phyloP scores from a whole-genome alignment of 2,113 vertebrate genomes.

The Pseudorectes ferrugineus region DNA sequence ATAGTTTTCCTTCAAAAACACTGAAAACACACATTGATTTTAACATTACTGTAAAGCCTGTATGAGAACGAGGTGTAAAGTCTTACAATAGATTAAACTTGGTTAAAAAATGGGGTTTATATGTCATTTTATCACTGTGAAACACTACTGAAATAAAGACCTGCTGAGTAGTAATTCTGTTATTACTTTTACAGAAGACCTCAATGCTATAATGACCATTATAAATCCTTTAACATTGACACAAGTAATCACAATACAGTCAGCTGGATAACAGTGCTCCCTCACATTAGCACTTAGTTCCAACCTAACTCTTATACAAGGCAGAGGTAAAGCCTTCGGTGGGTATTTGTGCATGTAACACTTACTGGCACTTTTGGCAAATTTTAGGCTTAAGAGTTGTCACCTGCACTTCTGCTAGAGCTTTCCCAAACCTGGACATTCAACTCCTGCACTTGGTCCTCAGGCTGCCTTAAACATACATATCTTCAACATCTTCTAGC shows the following conservation, averaged over 20 bases:
- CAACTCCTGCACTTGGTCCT: neutral
- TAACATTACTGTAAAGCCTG: neutral
- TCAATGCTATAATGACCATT: neutral
- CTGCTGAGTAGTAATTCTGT: neutral
- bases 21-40: neutral
- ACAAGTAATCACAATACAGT: neutral
- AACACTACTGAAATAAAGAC: neutral
- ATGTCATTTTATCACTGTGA: neutral
- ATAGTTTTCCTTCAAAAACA: neutral
- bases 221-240: neutral
- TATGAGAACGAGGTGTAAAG: neutral
- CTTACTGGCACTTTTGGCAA: neutral
- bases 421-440: neutral
- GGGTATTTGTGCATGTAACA: neutral
- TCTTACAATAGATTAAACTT: neutral
- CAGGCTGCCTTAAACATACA: fast-evolving
- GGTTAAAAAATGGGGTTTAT: neutral
- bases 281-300: neutral
- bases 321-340: neutral
- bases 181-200: neutral
- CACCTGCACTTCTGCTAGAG: neutral
- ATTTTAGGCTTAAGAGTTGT: neutral
- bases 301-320: neutral
- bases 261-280: neutral
- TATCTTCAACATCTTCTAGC: neutral